Evolutionary conservation across 2,888 invertebrate genomes (phyloP), one percentile per base, ranked within the genome.

Genomic region (Clunio marinus): DNA sequence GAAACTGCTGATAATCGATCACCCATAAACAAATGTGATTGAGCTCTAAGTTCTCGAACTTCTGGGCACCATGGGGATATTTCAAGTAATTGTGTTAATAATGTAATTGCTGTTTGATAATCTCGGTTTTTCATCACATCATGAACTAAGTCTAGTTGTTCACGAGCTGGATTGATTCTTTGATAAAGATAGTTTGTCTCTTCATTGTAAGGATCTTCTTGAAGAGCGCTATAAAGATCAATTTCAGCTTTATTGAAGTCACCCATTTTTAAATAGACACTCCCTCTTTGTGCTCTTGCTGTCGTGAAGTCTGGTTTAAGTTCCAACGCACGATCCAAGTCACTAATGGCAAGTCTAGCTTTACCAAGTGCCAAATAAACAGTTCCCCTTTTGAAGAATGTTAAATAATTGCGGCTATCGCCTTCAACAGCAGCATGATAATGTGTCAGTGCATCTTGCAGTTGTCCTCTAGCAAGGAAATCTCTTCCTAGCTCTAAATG

Each of bases 391-490:
- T 95, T 92, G 78, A 93, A 99, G 76, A 93, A 93, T 65, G 96
- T 96, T 78, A 98, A 84, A 80, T 97, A 99, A 81, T 98, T 97
- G 72, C 84, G 85, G 41, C 96, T 93, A 80, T 99, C 98, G 13
- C 92, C 93, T 83, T 98, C 97, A 73, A 99, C 93, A 73, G 98
- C 99, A 70, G 94, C 92, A 83, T 99, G 97, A 80, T 96, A 99
- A 78, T 99, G 97, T 70, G 93, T 91, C 62, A 99, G 80, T 8
- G 99, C 98, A 81, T 99, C 98, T 58, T 93, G 88, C 71, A 97
- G 85, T 78, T 98, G 96, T 32, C 97, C 96, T 72, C 88, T 87
- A 45, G 93, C 90, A 74, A 99, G 81, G 78, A 96, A 89, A 76
- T 93, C 89, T 76, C 89, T 91, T 1, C 98, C 99, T 78, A 95